Evolutionary conservation across 2,888 invertebrate genomes (phyloP).

Genomic region (Chymomyza fuscimana): DNA sequence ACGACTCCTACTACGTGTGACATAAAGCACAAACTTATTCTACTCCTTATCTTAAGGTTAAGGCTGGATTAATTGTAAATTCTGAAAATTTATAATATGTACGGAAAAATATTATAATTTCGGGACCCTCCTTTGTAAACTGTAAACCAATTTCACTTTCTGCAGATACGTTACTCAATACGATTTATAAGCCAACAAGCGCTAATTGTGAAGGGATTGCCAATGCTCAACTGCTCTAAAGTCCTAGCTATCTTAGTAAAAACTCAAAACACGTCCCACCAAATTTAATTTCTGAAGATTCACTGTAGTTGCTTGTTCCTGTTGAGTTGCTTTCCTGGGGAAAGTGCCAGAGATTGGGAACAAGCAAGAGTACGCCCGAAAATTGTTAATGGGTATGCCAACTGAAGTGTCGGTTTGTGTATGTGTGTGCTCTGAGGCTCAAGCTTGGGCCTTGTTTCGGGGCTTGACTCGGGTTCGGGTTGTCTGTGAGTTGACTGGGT

Average conservation of each 20-base stretch:
- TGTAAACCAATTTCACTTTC: too few species aligned
- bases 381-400: conserved; percentile 62
- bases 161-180: too few species aligned
- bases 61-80: too few species aligned
- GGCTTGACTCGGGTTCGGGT: background rate
- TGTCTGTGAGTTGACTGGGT: conserved; percentile 5
- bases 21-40: too few species aligned
- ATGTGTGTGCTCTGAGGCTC: conserved; percentile 22
- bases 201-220: background rate
- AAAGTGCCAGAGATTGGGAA: background rate
- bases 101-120: too few species aligned
- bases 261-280: background rate
- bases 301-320: background rate
- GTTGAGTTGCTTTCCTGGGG: background rate
- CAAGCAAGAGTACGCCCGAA: conserved; percentile 35
- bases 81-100: too few species aligned
- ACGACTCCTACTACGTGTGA: too few species aligned
- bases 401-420: conserved; percentile 48
- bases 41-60: too few species aligned
- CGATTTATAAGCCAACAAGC: too few species aligned
- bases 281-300: background rate
- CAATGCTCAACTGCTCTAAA: background rate
- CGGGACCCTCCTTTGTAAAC: too few species aligned
- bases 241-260: background rate
- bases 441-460: background rate